phyloP scores from a whole-genome alignment of 2,888 invertebrate species.

The Clivina fossor region DNA sequence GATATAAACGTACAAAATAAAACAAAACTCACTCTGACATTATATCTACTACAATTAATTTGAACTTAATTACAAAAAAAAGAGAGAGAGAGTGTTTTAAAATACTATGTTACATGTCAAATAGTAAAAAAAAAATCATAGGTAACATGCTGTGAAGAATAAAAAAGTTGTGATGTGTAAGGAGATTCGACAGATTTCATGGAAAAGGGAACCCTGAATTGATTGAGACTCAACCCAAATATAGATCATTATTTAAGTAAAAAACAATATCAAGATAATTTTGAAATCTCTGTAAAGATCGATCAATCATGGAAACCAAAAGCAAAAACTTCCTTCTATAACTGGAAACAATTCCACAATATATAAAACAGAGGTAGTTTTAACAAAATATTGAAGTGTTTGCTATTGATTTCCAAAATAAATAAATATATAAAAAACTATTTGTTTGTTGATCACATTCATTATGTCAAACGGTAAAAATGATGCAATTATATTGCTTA shows the following conservation, averaged over 20 bases:
- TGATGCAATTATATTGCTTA: slow-evolving; percentile 22
- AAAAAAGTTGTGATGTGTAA: too few relatives aligned
- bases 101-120: not conserved
- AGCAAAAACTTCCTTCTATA: slow-evolving; percentile 20
- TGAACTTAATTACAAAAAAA: not conserved
- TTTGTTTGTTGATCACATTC: slow-evolving; percentile 32
- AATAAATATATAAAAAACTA: too few relatives aligned
- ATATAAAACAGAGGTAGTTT: slow-evolving; percentile 20
- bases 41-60: not conserved
- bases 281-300: slow-evolving; percentile 33
- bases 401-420: slow-evolving; percentile 27
- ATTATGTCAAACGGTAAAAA: slow-evolving; percentile 12
- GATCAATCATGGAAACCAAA: slow-evolving; percentile 15
- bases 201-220: slow-evolving; percentile 19
- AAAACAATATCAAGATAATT: slow-evolving; percentile 18
- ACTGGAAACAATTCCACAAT: slow-evolving; percentile 2
- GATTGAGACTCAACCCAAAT: slow-evolving; percentile 15
- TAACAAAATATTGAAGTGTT: slow-evolving; percentile 26
- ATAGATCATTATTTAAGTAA: slow-evolving; percentile 12
- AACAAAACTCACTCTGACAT: not conserved
- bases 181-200: slow-evolving; percentile 3
- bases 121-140: slow-evolving; percentile 3
- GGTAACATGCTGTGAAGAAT: too few relatives aligned
- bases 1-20: not conserved
- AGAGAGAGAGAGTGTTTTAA: not conserved